Percentiles rank a stretch among this genome's conserved stretches.
These are phyloP conservation scores for Archips xylosteana DNA, from an alignment of 2,888 invertebrate genomes.

Conservation along the genomic window DNA sequence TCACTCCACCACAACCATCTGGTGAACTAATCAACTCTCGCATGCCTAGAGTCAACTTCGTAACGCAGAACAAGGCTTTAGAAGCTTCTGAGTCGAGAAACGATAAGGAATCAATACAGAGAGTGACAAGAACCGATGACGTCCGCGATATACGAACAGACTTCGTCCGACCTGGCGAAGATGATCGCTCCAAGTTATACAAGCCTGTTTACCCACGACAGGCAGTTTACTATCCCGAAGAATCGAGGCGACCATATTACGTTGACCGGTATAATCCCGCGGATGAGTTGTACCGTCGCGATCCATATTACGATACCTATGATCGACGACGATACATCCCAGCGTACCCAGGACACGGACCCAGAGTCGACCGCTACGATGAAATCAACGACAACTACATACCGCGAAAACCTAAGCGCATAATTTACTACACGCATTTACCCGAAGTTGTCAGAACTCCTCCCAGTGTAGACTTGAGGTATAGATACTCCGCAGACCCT, in stretches of 20 bases:
- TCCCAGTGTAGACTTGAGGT: constrained; percentile 83
- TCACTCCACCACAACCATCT: constrained; percentile 82
- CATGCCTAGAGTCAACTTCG: constrained; percentile 88
- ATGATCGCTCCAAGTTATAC: constrained; percentile 62
- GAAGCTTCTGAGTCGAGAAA: constrained; percentile 81
- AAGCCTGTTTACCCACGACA: constrained; percentile 80
- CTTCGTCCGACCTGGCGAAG: constrained; percentile 77
- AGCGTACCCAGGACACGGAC: constrained; percentile 62
- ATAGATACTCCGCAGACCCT: constrained; percentile 80
- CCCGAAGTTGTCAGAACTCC: constrained; percentile 89
- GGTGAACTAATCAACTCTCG: constrained; percentile 85
- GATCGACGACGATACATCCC: constrained; percentile 69
- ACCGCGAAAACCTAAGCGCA: constrained; percentile 84
- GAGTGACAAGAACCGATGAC: constrained; percentile 73
- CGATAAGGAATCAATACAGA: constrained; percentile 79
- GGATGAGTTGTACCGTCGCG: constrained; percentile 75
- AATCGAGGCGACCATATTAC: constrained; percentile 72
- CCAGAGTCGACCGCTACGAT: constrained; percentile 76
- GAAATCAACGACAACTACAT: constrained; percentile 73
- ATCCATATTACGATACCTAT: constrained; percentile 74
- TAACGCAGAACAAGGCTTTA: constrained; percentile 86
- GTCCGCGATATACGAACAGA: constrained; percentile 67
- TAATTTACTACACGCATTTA: constrained; percentile 89
- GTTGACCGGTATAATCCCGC: constrained; percentile 72
- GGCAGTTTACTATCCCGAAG: constrained; percentile 80